Percentiles rank a stretch among this genome's conserved stretches.
Conservation (phyloP, 2,797 vertebrate species). For the Hippopotamyrus pictus region DNA sequence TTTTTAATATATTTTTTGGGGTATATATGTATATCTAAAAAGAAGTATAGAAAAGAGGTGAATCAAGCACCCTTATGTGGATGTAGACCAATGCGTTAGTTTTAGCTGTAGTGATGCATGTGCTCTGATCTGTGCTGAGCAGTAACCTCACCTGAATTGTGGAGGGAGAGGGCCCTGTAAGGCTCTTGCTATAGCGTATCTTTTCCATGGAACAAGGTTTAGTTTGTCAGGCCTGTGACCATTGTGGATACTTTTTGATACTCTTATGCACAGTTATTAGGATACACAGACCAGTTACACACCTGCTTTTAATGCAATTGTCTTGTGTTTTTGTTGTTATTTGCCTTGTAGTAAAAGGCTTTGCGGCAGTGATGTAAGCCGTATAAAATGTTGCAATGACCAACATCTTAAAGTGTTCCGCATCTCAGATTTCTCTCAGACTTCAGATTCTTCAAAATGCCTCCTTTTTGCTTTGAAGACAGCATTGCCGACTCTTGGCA, state of each 20-base stretch:
- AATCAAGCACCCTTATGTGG: conserved; percentile 52
- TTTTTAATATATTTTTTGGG: not conserved
- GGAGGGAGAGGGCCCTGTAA: not conserved
- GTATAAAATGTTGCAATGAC: not conserved
- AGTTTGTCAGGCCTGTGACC: not conserved
- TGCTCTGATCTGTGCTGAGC: conserved; percentile 44
- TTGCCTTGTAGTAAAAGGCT: not conserved
- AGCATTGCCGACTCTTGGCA: not conserved
- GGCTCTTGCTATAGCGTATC: not conserved
- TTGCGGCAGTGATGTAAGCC: not conserved
- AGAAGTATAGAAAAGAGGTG: conserved; percentile 47
- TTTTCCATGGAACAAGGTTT: not conserved
- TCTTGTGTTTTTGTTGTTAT: not conserved
- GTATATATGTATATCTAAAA: conserved; percentile 61
- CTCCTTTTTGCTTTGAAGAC: not conserved
- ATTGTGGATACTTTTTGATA: not conserved
- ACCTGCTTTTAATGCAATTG: not conserved
- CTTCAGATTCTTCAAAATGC: not conserved
- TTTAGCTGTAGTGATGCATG: conserved; percentile 41
- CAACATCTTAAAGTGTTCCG: not conserved
- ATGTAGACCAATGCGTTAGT: conserved; percentile 57
- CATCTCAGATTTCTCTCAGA: not conserved
- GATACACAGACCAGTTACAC: not conserved
- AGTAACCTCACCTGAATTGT: conserved; percentile 39
- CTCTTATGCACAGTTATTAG: not conserved